These are phyloP conservation scores for Cantharis lateralis DNA, from an alignment of 2,888 invertebrate species.

Conservation along the genomic window DNA sequence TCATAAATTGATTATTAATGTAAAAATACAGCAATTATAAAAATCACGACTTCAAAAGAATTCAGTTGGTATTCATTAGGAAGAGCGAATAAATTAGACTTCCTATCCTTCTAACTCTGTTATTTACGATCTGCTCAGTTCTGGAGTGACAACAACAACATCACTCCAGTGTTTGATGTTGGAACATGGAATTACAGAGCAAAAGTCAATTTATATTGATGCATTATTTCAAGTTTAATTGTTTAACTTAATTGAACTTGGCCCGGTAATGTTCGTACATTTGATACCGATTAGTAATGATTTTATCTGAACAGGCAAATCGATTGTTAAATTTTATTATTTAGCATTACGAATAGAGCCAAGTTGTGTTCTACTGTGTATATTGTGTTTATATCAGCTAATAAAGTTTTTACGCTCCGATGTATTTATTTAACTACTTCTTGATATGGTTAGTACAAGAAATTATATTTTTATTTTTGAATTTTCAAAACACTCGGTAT, in stretches of 20 bases:
- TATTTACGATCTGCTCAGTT: too few species aligned
- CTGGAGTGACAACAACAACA: too few species aligned
- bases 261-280: not conserved
- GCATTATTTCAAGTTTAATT: not conserved
- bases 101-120: not conserved
- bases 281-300: not conserved
- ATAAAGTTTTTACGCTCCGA: not conserved
- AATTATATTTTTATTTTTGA: not conserved
- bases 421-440: not conserved
- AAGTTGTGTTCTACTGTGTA: not conserved
- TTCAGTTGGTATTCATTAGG: not conserved
- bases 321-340: not conserved
- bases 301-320: not conserved
- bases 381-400: not conserved
- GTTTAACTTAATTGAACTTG: not conserved
- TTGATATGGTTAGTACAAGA: not conserved
- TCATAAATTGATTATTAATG: not conserved
- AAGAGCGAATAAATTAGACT: not conserved
- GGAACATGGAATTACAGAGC: not conserved
- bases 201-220: not conserved
- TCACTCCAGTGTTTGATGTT: too few species aligned
- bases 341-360: not conserved
- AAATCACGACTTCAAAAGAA: not conserved
- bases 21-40: not conserved
- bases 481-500: too few species aligned